These are phyloP conservation scores for Cordylochernes scorpioides DNA, from an alignment of 2,888 invertebrate genomes.

Conservation along the genomic window DNA sequence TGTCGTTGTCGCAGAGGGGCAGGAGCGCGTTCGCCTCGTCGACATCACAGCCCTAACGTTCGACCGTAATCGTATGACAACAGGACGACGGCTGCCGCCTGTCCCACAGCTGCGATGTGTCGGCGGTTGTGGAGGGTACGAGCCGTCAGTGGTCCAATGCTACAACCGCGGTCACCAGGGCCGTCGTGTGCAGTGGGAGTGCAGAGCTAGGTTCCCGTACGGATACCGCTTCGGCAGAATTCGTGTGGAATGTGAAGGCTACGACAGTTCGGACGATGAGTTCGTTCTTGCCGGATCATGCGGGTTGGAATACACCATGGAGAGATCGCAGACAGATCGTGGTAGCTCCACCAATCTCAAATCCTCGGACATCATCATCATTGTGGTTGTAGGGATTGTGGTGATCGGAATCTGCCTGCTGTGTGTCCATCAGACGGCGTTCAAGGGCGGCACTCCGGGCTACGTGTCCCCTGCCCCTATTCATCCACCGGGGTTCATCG, in stretches of 20 bases:
- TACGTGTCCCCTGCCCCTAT: too few relatives aligned
- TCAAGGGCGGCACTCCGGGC: too few relatives aligned
- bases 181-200: conserved; percentile 25
- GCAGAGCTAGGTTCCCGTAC: conserved; percentile 25
- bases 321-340: too few relatives aligned
- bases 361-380: too few relatives aligned
- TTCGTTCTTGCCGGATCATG: conserved; percentile 31
- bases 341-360: too few relatives aligned
- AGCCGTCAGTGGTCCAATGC: too few relatives aligned
- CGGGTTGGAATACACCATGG: conserved; percentile 18
- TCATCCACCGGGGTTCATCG: too few relatives aligned
- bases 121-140: conserved; percentile 23
- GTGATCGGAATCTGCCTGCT: too few relatives aligned
- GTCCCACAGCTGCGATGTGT: conserved; percentile 25
- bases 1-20: conserved; percentile 2
- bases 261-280: conserved; percentile 29
- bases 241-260: conserved; percentile 31
- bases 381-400: too few relatives aligned
- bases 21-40: conserved; percentile 7
- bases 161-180: too few relatives aligned
- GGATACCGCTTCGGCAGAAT: conserved; percentile 25
- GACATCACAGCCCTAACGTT: conserved; percentile 20
- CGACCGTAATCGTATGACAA: conserved; percentile 16
- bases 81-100: conserved; percentile 17
- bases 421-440: too few relatives aligned